A percentile compares a stretch with the other conserved stretches of the same genome.
Evolutionary conservation across 2,888 invertebrate species (phyloP).

Genomic region (Cosmia trapezina): DNA sequence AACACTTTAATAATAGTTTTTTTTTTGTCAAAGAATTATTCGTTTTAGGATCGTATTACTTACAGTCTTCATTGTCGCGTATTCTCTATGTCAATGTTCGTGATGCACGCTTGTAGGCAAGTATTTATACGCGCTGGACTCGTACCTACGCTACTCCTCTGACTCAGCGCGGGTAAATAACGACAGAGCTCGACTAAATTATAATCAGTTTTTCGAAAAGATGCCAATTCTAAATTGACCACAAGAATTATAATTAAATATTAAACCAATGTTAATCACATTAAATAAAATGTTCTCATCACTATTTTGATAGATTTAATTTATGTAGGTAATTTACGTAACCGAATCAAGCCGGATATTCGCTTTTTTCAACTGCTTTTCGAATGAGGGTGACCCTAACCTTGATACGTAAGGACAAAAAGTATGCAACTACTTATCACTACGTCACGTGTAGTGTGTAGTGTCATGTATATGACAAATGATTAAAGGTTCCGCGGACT

Average conservation of each 20-base stretch:
- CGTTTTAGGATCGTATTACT: constrained; percentile 65
- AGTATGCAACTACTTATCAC: constrained; percentile 22
- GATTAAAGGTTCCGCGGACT: constrained; percentile 39
- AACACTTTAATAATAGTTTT: neutral
- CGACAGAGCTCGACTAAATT: constrained; percentile 57
- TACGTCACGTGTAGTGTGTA: constrained; percentile 19
- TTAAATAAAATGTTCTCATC: constrained; percentile 3
- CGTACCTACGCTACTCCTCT: constrained; percentile 58
- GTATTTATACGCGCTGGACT: constrained; percentile 76
- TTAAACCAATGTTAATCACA: neutral
- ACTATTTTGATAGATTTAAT: neutral
- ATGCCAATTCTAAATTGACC: constrained; percentile 16
- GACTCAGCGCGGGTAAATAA: constrained; percentile 79
- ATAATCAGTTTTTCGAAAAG: constrained; percentile 1
- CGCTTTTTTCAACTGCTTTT: constrained; percentile 23
- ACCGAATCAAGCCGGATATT: constrained; percentile 36
- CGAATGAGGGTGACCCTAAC: constrained; percentile 29
- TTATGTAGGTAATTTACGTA: neutral
- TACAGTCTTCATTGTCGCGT: constrained; percentile 83
- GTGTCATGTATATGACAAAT: constrained; percentile 46
- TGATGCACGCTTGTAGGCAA: constrained; percentile 57
- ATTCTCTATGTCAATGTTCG: constrained; percentile 70
- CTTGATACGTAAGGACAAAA: constrained; percentile 41
- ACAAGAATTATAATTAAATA: constrained; percentile 6
- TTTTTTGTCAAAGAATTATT: neutral